Percentiles rank a stretch among this genome's conserved stretches.
Conservation (phyloP, 1,140 invertebrate species). For the Linepithema humile region DNA sequence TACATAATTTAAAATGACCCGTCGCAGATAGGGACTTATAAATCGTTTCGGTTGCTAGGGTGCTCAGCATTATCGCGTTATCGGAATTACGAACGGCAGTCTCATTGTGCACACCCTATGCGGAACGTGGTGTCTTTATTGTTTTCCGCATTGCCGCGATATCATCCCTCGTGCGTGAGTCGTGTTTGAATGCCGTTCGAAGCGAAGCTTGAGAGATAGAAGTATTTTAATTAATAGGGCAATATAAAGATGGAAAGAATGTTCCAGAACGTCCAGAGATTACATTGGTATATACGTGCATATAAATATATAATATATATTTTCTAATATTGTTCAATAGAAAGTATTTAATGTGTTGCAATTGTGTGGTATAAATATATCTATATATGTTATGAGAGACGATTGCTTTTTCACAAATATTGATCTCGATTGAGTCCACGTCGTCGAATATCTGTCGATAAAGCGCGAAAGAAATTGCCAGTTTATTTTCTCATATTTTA, state of each 20-base stretch:
- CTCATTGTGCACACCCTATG: constrained; percentile 27
- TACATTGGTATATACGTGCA: neutral
- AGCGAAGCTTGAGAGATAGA: constrained; percentile 20
- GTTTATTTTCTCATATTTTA: constrained; percentile 40
- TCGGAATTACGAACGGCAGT: constrained; percentile 75
- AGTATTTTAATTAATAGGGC: constrained; percentile 8
- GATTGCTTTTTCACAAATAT: neutral
- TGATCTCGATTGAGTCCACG: neutral
- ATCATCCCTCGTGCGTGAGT: constrained; percentile 69
- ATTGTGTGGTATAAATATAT: neutral
- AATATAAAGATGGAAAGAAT: neutral
- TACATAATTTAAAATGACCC: constrained; percentile 78
- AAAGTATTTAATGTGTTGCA: neutral
- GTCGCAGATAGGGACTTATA: constrained; percentile 78
- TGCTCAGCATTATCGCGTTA: constrained; percentile 78
- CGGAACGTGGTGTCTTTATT: constrained; percentile 69
- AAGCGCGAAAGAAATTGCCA: constrained; percentile 27
- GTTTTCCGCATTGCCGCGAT: constrained; percentile 69
- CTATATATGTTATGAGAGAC: neutral
- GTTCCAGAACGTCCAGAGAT: neutral
- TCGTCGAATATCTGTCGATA: constrained; percentile 13
- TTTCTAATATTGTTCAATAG: neutral
- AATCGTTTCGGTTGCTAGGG: constrained; percentile 76
- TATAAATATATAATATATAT: neutral
- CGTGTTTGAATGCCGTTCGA: constrained; percentile 62